Percentiles rank a stretch among this genome's conserved stretches.
Evolutionary conservation across 2,113 vertebrate genomes (phyloP).

Genomic region (Lagenorhynchus albirostris): DNA sequence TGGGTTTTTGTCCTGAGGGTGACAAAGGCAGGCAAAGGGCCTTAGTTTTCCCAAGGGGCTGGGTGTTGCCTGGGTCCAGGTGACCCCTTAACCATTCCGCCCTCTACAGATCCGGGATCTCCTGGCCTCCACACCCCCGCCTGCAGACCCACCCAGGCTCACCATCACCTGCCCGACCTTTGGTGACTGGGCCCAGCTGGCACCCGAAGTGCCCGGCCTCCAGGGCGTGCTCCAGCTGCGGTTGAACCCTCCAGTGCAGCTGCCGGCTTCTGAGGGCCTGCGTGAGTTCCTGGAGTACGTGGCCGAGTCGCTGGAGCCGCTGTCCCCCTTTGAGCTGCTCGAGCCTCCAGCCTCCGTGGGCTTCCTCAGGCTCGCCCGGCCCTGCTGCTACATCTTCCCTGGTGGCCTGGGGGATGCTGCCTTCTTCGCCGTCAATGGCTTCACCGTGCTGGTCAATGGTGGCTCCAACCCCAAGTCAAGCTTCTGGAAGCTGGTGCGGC

Average conservation of each 20-base stretch:
- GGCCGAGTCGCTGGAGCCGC: constrained; percentile 90
- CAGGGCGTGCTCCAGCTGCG: constrained; percentile 85
- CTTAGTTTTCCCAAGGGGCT: not conserved
- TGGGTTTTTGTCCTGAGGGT: not conserved
- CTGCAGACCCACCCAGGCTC: constrained; percentile 78
- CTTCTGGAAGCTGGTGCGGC: constrained; percentile 97
- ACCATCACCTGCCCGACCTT: constrained; percentile 89
- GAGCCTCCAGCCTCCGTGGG: constrained; percentile 91
- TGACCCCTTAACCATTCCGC: not conserved
- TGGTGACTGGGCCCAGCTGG: constrained; percentile 86
- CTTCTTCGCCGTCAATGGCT: constrained; percentile 95
- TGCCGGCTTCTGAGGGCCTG: constrained; percentile 91
- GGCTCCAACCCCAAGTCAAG: constrained; percentile 92
- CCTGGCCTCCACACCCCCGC: constrained; percentile 78
- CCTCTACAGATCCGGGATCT: constrained; percentile 84
- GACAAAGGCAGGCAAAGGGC: not conserved
- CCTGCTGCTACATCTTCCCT: constrained; percentile 98
- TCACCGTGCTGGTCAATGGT: constrained; percentile 93
- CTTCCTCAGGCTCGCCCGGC: constrained; percentile 93
- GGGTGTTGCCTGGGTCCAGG: not conserved
- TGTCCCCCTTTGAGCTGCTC: constrained; percentile 91
- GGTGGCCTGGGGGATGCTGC: constrained; percentile 92
- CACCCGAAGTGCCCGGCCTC: constrained; percentile 80
- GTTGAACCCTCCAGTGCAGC: constrained; percentile 84
- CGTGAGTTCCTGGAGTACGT: constrained; percentile 94